Base-by-base conservation (phyloP, 23 tunicate genomes). In the Ascidia mentula region DNA sequence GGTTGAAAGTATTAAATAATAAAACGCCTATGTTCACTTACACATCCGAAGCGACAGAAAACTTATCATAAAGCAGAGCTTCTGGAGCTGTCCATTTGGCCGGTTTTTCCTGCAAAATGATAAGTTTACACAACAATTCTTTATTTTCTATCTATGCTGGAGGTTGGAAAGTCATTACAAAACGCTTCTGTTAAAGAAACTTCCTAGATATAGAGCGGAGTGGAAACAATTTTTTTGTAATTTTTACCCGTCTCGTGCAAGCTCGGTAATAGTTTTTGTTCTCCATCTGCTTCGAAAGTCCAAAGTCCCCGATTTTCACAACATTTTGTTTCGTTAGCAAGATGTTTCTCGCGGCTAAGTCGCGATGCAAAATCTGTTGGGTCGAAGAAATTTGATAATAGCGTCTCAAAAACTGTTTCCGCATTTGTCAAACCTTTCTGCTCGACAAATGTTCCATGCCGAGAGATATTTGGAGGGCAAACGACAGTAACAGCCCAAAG, bases 61-160 rank as follows among this genome's bases (percentile, higher is more conserved):
- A 84, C 36, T 76, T 84, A 82, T 84, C 76, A 32, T 4, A 65
- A 36, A 38, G 32, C 24, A 84, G 46, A 4, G 88, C 76, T 61
- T 84, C 88, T 61, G 88, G 88, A 6, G 88, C 60, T 20, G 88
- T 84, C 88, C 88, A 84, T 36, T 84, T 84, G 18, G 82, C 88
- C 18, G 88, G 88, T 31, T 84, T 84, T 40, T 84, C 88, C 88
- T 84, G 30, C 1, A 20, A 38, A 71, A 70, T 24, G 38, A 53
- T 5, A 53, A 53, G 24, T 9, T 53, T 53, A 53, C 4, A 28
- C 65, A 53, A 28, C 65, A 53, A 9, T 53, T 53, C 4, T 42
- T 42, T 42, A 42, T 12, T 15, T 42, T 12, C 12, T 42, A 42
- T 42, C 15, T 42, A 42, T 15, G 53, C 15, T 42, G 53, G 53